A percentile compares a stretch with the other conserved stretches of the same genome.
phyloP scores from a whole-genome alignment of 2,888 invertebrate species.

The Perithous albicinctus region DNA sequence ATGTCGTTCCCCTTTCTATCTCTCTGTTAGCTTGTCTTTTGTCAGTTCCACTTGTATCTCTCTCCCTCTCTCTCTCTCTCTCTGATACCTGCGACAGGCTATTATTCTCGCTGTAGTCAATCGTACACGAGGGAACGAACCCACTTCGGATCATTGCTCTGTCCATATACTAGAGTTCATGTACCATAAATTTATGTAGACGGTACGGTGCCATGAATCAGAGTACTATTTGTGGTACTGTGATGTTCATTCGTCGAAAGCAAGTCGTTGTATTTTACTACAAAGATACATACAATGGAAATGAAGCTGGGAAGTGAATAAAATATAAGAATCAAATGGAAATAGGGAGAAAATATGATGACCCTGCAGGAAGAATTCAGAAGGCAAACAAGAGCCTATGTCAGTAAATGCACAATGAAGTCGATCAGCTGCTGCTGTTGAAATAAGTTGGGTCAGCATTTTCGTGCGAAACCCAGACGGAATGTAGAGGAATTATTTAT shows the following conservation, averaged over 20 bases:
- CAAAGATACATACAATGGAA: background rate
- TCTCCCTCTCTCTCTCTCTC: no score
- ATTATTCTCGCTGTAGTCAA: slow-evolving; percentile 39
- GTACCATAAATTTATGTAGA: background rate
- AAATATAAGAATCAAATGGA: no score
- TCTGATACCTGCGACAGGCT: slow-evolving; percentile 2
- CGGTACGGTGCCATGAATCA: background rate
- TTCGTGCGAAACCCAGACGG: no score
- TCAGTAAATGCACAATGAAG: no score
- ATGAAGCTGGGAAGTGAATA: background rate
- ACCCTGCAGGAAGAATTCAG: no score
- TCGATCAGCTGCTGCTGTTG: no score
- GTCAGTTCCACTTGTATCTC: background rate
- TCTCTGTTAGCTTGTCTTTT: background rate
- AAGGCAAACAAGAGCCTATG: no score
- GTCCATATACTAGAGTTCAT: background rate
- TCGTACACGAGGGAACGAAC: slow-evolving; percentile 34
- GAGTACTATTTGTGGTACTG: background rate
- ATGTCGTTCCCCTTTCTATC: background rate
- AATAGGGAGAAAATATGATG: no score
- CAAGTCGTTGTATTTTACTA: no score
- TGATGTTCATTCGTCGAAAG: no score
- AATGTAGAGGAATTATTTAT: no score
- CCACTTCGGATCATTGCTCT: background rate
- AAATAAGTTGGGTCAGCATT: no score